Evolutionary conservation across 1,140 invertebrate species (phyloP), one percentile per base, ranked within the genome.

Genomic region (Grapholita molesta): DNA sequence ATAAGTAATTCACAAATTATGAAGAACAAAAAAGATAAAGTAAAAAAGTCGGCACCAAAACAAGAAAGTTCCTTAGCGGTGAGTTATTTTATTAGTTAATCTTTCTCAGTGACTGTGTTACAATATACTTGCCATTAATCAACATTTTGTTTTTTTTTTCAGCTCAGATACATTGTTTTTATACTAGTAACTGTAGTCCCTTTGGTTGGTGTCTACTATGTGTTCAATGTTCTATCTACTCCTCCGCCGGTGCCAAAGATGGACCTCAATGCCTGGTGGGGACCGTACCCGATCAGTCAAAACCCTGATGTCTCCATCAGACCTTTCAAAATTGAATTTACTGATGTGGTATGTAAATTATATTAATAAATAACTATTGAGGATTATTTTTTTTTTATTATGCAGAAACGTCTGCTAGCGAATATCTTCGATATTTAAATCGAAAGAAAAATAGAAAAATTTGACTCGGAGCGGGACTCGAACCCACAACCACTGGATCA

Each of bases 261-360:
- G 8, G 74, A 89, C 23, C 24, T 82, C 8, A 66, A 90, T 18
- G 70, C 83, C 32, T 89, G 84, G 72, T 92, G 90, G 90, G 90
- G 89, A 7, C 71, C 71, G 4, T 88, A 86, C 52, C 85, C 88
- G 5, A 84, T 84, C 64, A 71, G 82, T 57, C 66, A 71, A 18
- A 73, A 86, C 5, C 72, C 66, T 30, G 86, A 92, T 74, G 57
- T 75, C n/a, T 83, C 86, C 8, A 86, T 92, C 67, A 73, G 78
- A 72, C 84, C 84, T 4, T 91, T 79, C 69, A 73, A 78, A 69
- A 82, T 92, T 57, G 86, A 91, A 69, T 91, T 91, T 76, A 76
- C 82, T 33, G 83, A 88, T 74, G 84, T 84, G 72, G 90, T 92
- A 86, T 81, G 83, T 76, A 48, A 25, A 66, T 18, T 66, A n/a